Evolutionary conservation across 2,113 vertebrate genomes (phyloP), one percentile per base, ranked within the genome.

Genomic region (Centropristis striata): DNA sequence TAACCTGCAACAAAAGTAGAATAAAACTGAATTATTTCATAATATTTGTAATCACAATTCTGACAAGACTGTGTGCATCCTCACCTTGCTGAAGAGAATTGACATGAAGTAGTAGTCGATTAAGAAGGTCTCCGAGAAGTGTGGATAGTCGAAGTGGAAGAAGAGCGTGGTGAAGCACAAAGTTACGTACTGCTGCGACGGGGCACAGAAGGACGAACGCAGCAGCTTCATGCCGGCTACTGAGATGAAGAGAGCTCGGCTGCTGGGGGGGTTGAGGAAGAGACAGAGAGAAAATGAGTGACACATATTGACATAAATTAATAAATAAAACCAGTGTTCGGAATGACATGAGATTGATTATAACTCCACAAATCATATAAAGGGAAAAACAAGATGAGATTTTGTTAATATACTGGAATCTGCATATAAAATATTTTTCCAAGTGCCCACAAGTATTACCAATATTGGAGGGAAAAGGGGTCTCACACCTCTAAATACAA

Each of bases 51-150:
- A 51, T 0, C 0, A 65, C 2, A 9, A 72, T 14, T 11, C 13
- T 37, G 20, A 55, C 21, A 27, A 10, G 25, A 65, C 5, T 25
- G 0, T 36, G 37, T 18, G 49, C 18, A 15, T 23, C 15, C 84
- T 61, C 2, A 97, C 97, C 97, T 97, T 98, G 95, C 96, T 97
- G 92, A 96, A 97, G 87, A 98, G 93, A 82, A 98, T 95, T 36
- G 97, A 97, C 96, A 97, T 96, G 92, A 97, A 95, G 90, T 97
- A 98, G 92, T 97, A 98, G 94, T 98, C 96, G 0, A 97, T 94
- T 32, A 98, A 92, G 86, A 97, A 97, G 89, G 97, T 96, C 93
- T 98, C 96, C 0, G 97, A 97, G 84, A 96, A 96, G 86, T 94
- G 95, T 0, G 95, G 96, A 85, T 97, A 97, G 95, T 98, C 97